Percentiles rank a stretch among this genome's conserved stretches.
phyloP scores from a whole-genome alignment of 2,797 vertebrate genomes.

The Myiotriccus ornatus region DNA sequence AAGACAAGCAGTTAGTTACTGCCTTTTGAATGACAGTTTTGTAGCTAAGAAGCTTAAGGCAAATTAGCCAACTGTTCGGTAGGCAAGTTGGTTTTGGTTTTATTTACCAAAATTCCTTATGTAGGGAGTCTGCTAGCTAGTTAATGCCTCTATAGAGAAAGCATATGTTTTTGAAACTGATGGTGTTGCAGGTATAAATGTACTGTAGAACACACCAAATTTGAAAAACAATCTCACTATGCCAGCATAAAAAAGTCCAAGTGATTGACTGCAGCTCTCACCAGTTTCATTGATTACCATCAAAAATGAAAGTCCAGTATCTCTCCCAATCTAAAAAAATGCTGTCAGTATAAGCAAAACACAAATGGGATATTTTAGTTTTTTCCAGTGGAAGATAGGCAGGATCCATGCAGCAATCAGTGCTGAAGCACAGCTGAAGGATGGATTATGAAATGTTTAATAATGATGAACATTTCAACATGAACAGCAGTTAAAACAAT shows the following conservation, averaged over 20 bases:
- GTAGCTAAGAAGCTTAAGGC: background rate
- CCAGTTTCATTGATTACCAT: background rate
- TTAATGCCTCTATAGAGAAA: background rate
- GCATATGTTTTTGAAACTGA: background rate
- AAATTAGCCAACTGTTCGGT: background rate
- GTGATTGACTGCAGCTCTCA: background rate
- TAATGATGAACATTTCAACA: background rate
- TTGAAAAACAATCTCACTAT: background rate
- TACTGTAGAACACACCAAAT: background rate
- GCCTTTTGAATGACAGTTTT: background rate
- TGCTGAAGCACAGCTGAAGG: background rate
- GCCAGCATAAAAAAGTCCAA: background rate
- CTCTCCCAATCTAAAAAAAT: background rate
- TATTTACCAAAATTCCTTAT: background rate
- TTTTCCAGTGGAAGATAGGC: background rate
- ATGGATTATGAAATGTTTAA: slow-evolving; percentile 9
- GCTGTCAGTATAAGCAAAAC: background rate
- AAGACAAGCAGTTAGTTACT: background rate
- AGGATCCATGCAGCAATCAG: background rate
- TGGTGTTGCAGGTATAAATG: background rate
- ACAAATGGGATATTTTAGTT: background rate
- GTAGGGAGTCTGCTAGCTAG: background rate
- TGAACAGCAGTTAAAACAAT: background rate
- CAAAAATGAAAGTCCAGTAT: background rate
- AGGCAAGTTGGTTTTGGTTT: background rate